Base-by-base conservation (phyloP, 2,888 invertebrate species). In the Plagiodera versicolora region DNA sequence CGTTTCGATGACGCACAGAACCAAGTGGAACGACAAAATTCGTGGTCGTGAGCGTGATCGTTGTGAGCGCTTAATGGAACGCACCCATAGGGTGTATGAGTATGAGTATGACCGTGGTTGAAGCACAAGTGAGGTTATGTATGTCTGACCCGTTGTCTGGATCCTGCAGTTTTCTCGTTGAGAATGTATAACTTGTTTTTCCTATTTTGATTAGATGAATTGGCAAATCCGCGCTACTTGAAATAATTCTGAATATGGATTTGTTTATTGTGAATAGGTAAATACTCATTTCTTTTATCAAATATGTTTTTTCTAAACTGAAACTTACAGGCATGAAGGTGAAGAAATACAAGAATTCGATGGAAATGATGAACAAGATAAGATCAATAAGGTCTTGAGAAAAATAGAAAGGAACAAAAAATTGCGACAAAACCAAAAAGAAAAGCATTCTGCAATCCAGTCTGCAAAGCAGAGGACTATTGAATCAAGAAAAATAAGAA, bases 221-320 rank as follows among this genome's bases (percentile, higher is more conserved):
- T n/a, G n/a, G n/a, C n/a, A n/a, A n/a, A n/a, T n/a, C n/a, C n/a
- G n/a, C n/a, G n/a, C n/a, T n/a, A n/a, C n/a, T n/a, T 24, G 24
- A 5, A 24, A 3, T 24, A 3, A 24, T 24, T 24, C 6, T 5
- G 24, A 24, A 24, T 10, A 89, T 90, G 90, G 88, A 88, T 80
- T 81, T 90, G 67, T 90, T 90, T 75, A 83, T 89, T 64, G 84
- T 90, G 55, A 88, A 89, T 74, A 85, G 90, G 90, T 89, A 80
- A 70, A 69, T 65, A 56, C 8, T 32, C 2, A 32, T 32, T 6
- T 32, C 6, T 24, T 5, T 24, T 24, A 6, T 24, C 4, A 5
- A 24, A 24, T 5, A 24, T 24, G 6, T 5, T 3, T 24, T 24
- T 51, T 18, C n/a, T 18, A n/a, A 51, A n/a, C 16, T 18, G n/a